Percentiles rank a stretch among this genome's conserved stretches.
These are phyloP conservation scores for Melanostoma mellinum DNA, from an alignment of 2,888 invertebrate species.

Conservation along the genomic window DNA sequence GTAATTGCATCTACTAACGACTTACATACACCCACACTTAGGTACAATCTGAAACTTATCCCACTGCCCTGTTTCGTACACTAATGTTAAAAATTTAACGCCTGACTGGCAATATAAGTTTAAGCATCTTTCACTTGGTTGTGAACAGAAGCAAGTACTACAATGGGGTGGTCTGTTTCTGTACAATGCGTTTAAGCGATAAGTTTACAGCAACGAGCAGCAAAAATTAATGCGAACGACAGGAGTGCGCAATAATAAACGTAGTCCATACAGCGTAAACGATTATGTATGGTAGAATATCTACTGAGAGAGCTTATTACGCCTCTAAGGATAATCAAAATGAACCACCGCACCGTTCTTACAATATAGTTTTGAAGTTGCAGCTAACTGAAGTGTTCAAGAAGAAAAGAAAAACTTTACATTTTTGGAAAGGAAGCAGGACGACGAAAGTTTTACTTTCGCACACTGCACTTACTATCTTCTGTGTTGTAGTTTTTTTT, in stretches of 20 bases:
- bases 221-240: slow-evolving; percentile 67
- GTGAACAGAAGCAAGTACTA: slow-evolving; percentile 10
- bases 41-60: slow-evolving; percentile 35
- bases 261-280: slow-evolving; percentile 45
- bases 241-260: slow-evolving; percentile 54
- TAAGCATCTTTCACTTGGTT: slow-evolving; percentile 70
- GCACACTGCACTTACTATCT: slow-evolving; percentile 34
- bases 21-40: slow-evolving; percentile 5
- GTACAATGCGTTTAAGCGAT: slow-evolving; percentile 56
- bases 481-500: slow-evolving; percentile 13
- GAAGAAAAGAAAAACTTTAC: slow-evolving; percentile 50
- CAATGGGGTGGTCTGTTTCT: not conserved
- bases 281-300: slow-evolving; percentile 66
- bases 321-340: slow-evolving; percentile 72
- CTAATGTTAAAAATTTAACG: slow-evolving; percentile 59
- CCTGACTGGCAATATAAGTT: slow-evolving; percentile 54
- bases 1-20: slow-evolving; percentile 51
- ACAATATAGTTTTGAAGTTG: slow-evolving; percentile 6
- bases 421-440: slow-evolving; percentile 37
- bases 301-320: slow-evolving; percentile 67
- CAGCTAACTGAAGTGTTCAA: slow-evolving; percentile 47
- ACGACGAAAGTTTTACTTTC: slow-evolving; percentile 60
- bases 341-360: slow-evolving; percentile 46
- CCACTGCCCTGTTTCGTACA: not conserved
- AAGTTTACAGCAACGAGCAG: slow-evolving; percentile 46